Base-by-base conservation (phyloP, 2,888 invertebrate genomes). In the Clistopyga incitator region DNA sequence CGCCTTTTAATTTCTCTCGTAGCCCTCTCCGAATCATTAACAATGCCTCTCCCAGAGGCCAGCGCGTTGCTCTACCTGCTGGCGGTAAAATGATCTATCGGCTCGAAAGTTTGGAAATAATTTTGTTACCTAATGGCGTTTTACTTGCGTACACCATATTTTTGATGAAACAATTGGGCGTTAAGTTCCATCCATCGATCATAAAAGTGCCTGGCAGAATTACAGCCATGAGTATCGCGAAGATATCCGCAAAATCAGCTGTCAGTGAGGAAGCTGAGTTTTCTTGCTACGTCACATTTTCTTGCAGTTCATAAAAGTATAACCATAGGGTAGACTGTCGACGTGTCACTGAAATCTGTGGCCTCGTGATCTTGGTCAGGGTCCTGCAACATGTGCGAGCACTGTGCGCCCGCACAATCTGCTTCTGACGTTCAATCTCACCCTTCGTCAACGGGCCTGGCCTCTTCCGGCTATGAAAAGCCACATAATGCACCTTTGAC, bases 401-500 rank as follows among this genome's bases (percentile, higher is more conserved):
- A 89, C 87, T 88, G 90, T 88, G 88, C 59, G 54, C 45, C 61
- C 85, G 89, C 89, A 86, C 92, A 92, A 91, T 92, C 90, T 92
- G 92, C 85, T 89, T 83, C 84, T 90, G 90, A 90, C 90, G 88
- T 83, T 81, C 29, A 15, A 13, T 52, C 34, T 38, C 72, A 74
- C 85, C 78, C 78, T 77, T 76, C 76, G 54, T 38, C 81, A 70
- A 70, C 61, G n/a, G 50, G 50, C 47, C 76, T 59, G 23, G 47
- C 10, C 15, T 67, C 42, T 25, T 65, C 11, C 34, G 50, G 34
- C 54, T 20, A 42, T 34, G 34, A 67, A n/a, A 65, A 71, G 54
- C 77, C 65, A 6, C 61, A 72, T 23, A 61, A 65, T 56, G 29
- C 45, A 38, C 34, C 18, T 34, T 54, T 54, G n/a, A 61, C n/a